Evolutionary conservation across 2,113 vertebrate species (phyloP).

Genomic region (Bubo scandiacus): DNA sequence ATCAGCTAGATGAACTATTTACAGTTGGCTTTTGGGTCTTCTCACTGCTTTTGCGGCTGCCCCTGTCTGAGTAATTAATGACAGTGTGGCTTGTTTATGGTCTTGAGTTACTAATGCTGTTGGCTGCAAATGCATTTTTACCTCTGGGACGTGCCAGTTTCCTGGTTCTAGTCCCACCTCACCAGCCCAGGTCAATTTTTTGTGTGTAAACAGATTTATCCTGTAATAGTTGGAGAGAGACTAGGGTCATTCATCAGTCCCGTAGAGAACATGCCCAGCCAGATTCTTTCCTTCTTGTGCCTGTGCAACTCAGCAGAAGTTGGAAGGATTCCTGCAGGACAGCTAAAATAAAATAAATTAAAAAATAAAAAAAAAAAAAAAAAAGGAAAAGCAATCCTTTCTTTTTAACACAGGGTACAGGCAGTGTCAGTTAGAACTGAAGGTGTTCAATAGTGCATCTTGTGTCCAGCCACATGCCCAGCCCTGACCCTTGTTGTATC

Average conservation of each 20-base stretch:
- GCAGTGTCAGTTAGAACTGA: background rate
- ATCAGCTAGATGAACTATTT: constrained; percentile 66
- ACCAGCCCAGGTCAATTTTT: constrained; percentile 71
- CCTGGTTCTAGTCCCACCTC: constrained; percentile 69
- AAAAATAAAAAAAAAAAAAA: too few relatives aligned
- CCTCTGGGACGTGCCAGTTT: constrained; percentile 70
- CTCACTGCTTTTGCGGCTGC: constrained; percentile 61
- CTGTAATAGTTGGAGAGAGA: constrained; percentile 63
- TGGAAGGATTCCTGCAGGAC: background rate
- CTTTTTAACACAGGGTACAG: background rate
- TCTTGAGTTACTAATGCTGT: constrained; percentile 72
- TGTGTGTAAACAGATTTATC: constrained; percentile 72
- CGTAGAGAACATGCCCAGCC: background rate
- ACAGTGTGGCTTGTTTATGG: constrained; percentile 67
- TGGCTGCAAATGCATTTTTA: constrained; percentile 71
- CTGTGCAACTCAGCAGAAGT: background rate
- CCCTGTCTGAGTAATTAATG: constrained; percentile 76
- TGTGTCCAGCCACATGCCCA: fast-evolving
- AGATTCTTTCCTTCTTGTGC: constrained; percentile 11
- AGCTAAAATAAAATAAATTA: background rate
- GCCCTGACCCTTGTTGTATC: background rate
- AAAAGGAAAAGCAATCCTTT: background rate
- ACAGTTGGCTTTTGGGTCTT: constrained; percentile 70
- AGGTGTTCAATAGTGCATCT: background rate
- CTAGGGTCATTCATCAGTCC: constrained; percentile 64